Evolutionary conservation across 2,797 vertebrate species (phyloP).

Genomic region (Gadopsis bispinosus): DNA sequence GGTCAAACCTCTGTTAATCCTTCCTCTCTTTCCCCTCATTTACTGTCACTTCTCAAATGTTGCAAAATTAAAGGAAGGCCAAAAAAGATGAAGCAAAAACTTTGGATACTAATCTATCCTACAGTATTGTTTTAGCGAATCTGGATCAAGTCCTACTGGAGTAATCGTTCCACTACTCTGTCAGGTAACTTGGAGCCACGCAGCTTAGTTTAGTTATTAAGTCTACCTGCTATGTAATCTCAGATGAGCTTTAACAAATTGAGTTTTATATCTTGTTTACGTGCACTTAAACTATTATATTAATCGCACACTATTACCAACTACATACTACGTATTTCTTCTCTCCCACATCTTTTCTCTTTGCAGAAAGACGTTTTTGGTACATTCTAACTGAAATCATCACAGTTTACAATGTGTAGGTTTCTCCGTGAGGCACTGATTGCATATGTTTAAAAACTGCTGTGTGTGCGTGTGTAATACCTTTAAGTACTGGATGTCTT

Average conservation of each 20-base stretch:
- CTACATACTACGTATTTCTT: background rate
- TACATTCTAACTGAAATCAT: background rate
- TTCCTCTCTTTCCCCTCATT: background rate
- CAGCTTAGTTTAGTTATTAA: background rate
- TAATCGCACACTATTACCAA: background rate
- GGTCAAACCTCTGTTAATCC: background rate
- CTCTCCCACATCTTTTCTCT: background rate
- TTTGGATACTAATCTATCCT: no score
- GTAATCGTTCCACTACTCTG: background rate
- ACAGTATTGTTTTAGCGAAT: background rate
- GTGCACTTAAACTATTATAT: background rate
- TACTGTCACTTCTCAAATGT: background rate
- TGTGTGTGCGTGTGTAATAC: slow-evolving; percentile 69
- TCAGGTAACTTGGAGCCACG: background rate
- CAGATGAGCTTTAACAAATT: background rate
- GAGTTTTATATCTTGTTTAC: background rate
- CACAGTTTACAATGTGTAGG: background rate
- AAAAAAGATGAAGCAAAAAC: background rate
- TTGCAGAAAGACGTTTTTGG: background rate
- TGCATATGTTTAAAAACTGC: background rate
- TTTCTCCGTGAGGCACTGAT: background rate
- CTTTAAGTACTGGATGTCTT: slow-evolving; percentile 99
- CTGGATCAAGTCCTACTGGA: background rate
- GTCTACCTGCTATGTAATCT: background rate
- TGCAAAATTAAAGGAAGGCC: background rate